Evolutionary conservation across 1,140 invertebrate species (phyloP).

Genomic region (Vanessa atalanta): DNA sequence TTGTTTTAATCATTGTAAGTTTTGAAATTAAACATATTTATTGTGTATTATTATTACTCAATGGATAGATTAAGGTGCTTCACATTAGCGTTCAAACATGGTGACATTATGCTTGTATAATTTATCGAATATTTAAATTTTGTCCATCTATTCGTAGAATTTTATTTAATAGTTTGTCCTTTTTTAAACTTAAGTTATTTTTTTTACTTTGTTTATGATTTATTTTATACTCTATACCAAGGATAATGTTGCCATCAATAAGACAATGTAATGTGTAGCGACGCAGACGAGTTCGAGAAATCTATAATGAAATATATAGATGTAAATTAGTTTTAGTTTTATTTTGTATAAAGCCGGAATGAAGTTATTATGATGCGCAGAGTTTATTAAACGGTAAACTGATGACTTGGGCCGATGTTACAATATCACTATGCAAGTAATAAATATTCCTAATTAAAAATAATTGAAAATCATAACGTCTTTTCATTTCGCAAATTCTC

Average conservation of each 20-base stretch:
- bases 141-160: neutral
- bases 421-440: slow-evolving; percentile 43
- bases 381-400: slow-evolving; percentile 25
- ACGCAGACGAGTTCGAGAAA: slow-evolving; percentile 26
- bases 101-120: slow-evolving; percentile 26
- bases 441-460: slow-evolving; percentile 46
- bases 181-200: neutral
- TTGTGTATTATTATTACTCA: slow-evolving; percentile 47
- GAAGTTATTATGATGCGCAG: slow-evolving; percentile 23
- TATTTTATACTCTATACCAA: slow-evolving; percentile 11
- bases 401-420: slow-evolving; percentile 37
- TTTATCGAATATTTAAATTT: neutral
- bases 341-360: slow-evolving; percentile 33
- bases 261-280: slow-evolving; percentile 24
- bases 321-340: slow-evolving; percentile 41
- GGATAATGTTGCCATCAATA: slow-evolving; percentile 34
- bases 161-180: slow-evolving; percentile 6
- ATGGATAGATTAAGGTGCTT: slow-evolving; percentile 43
- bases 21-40: slow-evolving; percentile 51
- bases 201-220: slow-evolving; percentile 20
- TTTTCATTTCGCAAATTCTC: neutral
- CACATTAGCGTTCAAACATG: slow-evolving; percentile 32
- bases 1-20: slow-evolving; percentile 43
- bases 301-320: slow-evolving; percentile 35
- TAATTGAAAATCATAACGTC: slow-evolving; percentile 6